Conservation (phyloP, 2,797 vertebrate species). For the Bradypodion pumilum region DNA sequence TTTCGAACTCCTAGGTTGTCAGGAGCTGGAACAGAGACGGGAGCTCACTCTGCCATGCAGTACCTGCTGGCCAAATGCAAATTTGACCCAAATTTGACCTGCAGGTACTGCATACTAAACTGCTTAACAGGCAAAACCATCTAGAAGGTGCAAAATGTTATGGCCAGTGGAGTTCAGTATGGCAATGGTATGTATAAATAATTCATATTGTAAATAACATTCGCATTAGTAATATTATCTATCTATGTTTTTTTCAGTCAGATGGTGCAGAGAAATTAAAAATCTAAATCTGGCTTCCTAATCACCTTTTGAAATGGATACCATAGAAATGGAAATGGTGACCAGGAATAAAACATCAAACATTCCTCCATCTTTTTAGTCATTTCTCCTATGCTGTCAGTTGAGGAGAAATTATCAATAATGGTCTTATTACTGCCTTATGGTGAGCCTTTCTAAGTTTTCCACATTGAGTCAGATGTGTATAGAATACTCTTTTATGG, state of each 20-base stretch:
- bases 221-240: neutral
- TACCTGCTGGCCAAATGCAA: too few species aligned
- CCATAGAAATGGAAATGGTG: neutral
- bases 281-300: neutral
- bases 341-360: neutral
- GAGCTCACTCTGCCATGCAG: too few species aligned
- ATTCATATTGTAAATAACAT: conserved; percentile 69
- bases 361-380: too few species aligned
- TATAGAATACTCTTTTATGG: too few species aligned
- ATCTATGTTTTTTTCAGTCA: neutral
- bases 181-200: conserved; percentile 72
- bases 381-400: too few species aligned
- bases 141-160: conserved; percentile 78
- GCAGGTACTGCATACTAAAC: conserved; percentile 75
- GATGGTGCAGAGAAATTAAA: neutral
- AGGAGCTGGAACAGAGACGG: too few species aligned
- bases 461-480: too few species aligned
- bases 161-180: conserved; percentile 79
- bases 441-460: too few species aligned
- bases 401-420: too few species aligned
- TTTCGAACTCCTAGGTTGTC: too few species aligned
- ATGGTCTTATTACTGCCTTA: too few species aligned
- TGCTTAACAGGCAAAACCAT: conserved; percentile 76
- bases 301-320: neutral
- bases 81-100: too few species aligned